A percentile compares a stretch with the other conserved stretches of the same genome.
Conservation (phyloP, 2,888 invertebrate genomes). For the Gortyna flavago region DNA sequence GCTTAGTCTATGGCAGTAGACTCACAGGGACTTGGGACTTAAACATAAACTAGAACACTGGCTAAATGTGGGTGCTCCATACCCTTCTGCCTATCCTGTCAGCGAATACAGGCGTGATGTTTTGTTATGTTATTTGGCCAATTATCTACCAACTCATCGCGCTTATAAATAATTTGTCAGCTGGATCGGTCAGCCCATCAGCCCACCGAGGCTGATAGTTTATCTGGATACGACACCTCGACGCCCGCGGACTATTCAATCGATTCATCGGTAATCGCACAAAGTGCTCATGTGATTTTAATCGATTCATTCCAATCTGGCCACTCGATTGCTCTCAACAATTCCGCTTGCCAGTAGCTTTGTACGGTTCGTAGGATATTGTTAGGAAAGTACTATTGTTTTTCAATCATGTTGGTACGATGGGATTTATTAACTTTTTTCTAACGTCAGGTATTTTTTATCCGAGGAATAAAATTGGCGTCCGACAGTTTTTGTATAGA, state of each 20-base stretch:
- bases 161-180: not conserved
- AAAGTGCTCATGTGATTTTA: conserved; percentile 70
- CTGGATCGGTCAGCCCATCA: not conserved
- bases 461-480: not conserved
- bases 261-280: conserved; percentile 63
- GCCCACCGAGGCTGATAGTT: not conserved
- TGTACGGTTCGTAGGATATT: conserved; percentile 12
- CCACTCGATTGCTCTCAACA: conserved; percentile 60
- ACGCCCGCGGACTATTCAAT: conserved; percentile 14
- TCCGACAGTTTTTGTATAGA: not conserved
- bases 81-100: not conserved
- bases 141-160: not conserved
- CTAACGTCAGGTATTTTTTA: not conserved
- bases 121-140: not conserved
- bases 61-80: not conserved
- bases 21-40: not conserved
- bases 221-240: conserved; percentile 21
- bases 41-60: not conserved
- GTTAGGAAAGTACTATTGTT: not conserved
- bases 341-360: conserved; percentile 26
- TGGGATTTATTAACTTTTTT: not conserved
- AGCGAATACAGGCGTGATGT: not conserved
- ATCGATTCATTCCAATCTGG: conserved; percentile 68
- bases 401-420: not conserved
- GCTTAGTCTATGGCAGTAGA: not conserved